Evolutionary conservation across 1,140 invertebrate genomes (phyloP), one percentile per base, ranked within the genome.

Genomic region (Trichonephila inaurata): DNA sequence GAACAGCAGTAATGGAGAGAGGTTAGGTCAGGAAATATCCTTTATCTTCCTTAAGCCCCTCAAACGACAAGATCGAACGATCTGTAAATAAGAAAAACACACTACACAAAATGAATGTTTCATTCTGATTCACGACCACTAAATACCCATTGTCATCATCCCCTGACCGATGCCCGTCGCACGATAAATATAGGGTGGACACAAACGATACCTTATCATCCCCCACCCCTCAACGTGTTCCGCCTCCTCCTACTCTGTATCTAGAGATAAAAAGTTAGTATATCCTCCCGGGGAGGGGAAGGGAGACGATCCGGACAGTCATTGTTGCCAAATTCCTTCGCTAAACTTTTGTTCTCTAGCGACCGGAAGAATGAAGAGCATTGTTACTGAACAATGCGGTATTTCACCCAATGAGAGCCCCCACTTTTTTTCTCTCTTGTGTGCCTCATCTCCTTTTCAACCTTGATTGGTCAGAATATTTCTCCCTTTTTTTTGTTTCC

Each of bases 101-200:
- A 19, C 82, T 28, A 21, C 44, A 40, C 44, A 3, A 21, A 83
- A 83, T 24, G 51, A 83, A 83, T 21, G 82, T n/a, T 33, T 60
- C 82, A 83, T 24, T 4, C 82, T 83, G 10, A 12, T 58, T 83
- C 82, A 83, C 44, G 44, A 5, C 82, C 51, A 51, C 51, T 83
- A 83, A 83, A 51, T 83, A 60, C 82, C 82, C 82, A 83, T 83
- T 83, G 82, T 83, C 82, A 24, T 83, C 82, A 83, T 60, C 40
- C 51, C 44, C 18, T 83, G 82, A 83, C 82, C 82, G 44, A 83
- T 83, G 82, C 82, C 82, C 82, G 19, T 18, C 82, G n/a, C 3
- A 58, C 44, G 82, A 83, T 83, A 83, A 77, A 33, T 77, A 28
- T 33, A 33, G 69, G 72, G 28, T 77, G 33, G 72, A 83, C 24